Conservation (phyloP, 2,888 invertebrate species). For the Philhelius pedissequus region DNA sequence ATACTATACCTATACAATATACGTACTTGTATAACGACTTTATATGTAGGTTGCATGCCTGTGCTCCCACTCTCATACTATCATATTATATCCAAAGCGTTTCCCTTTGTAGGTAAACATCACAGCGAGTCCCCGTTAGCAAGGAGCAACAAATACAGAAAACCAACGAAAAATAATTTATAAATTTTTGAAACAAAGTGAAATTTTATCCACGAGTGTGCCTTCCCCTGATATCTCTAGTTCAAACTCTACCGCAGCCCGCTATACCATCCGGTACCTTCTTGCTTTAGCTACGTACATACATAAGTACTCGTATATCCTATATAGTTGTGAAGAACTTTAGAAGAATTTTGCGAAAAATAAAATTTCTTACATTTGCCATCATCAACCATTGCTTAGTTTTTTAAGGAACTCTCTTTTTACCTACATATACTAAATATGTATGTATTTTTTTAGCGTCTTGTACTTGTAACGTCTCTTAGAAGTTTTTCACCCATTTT, state of each 20-base stretch:
- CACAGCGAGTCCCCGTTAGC: slow-evolving; percentile 50
- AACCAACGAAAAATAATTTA: slow-evolving; percentile 63
- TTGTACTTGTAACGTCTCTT: slow-evolving; percentile 18
- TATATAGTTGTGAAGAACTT: slow-evolving; percentile 45
- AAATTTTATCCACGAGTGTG: slow-evolving; percentile 49
- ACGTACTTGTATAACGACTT: neutral
- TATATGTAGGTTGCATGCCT: neutral
- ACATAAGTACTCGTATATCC: no score
- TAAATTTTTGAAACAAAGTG: slow-evolving; percentile 63
- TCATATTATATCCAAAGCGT: slow-evolving; percentile 6
- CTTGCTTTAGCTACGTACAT: no score
- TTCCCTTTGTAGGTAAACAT: slow-evolving; percentile 59
- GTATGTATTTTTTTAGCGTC: slow-evolving; percentile 27
- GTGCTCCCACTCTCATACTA: slow-evolving; percentile 16
- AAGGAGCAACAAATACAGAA: slow-evolving; percentile 59
- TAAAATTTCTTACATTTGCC: slow-evolving; percentile 50
- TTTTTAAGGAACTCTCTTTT: neutral
- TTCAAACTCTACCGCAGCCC: neutral
- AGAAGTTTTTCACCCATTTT: slow-evolving; percentile 55
- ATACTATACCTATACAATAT: no score
- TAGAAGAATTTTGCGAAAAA: slow-evolving; percentile 57
- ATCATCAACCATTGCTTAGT: slow-evolving; percentile 10
- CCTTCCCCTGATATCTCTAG: slow-evolving; percentile 14
- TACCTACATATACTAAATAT: neutral
- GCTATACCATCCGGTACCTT: neutral